phyloP scores from a whole-genome alignment of 2,113 vertebrate species.

The Garra rufa region DNA sequence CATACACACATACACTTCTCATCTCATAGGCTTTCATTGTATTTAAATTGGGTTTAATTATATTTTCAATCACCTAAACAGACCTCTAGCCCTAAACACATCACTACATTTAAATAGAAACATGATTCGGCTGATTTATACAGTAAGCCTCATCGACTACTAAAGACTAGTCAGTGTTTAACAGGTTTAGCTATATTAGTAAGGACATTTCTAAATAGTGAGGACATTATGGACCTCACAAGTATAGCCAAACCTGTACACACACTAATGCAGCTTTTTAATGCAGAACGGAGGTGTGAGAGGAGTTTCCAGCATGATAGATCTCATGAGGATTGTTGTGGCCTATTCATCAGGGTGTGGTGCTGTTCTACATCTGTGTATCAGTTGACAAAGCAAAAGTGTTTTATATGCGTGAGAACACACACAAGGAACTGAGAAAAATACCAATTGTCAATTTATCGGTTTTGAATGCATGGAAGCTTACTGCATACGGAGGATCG shows the following conservation, averaged over 20 bases:
- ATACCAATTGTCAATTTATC: background rate
- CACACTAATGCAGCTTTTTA: constrained; percentile 18
- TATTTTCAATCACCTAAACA: background rate
- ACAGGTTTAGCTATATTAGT: background rate
- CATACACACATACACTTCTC: background rate
- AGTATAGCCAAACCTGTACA: background rate
- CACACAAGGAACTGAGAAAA: constrained; percentile 27
- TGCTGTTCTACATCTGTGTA: constrained; percentile 26
- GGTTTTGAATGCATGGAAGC: background rate
- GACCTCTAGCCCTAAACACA: background rate
- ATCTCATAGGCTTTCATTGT: background rate
- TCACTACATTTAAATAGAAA: background rate
- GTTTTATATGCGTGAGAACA: constrained; percentile 32
- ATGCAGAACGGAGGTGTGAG: background rate
- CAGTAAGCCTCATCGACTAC: background rate
- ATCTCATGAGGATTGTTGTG: constrained; percentile 17
- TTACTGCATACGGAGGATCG: background rate
- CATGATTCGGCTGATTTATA: background rate
- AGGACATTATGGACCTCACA: background rate
- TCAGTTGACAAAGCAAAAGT: constrained; percentile 39
- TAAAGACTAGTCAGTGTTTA: background rate
- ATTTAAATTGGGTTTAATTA: background rate
- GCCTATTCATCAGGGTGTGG: constrained; percentile 39
- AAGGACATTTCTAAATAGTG: background rate
- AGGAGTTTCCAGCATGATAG: constrained; percentile 16